phyloP scores from a whole-genome alignment of 2,888 invertebrate genomes.

The Drosophila sordidula region DNA sequence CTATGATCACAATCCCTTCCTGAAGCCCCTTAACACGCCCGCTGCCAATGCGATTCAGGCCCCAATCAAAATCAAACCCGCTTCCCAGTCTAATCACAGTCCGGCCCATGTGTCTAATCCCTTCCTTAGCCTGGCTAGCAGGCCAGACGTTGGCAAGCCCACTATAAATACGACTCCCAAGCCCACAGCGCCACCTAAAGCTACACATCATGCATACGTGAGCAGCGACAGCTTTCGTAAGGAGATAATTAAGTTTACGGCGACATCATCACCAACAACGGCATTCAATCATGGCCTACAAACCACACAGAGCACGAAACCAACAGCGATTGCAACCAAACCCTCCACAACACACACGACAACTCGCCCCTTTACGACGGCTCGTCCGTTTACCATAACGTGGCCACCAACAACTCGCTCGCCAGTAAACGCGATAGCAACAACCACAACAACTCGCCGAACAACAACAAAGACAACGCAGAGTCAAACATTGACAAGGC shows the following conservation, averaged over 20 bases:
- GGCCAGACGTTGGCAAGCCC: conserved; percentile 11
- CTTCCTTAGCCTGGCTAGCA: conserved; percentile 41
- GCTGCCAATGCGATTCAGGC: conserved; percentile 9
- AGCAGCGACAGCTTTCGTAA: conserved; percentile 66
- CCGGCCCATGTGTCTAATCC: conserved; percentile 52
- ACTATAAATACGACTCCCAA: conserved; percentile 13
- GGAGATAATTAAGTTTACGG: conserved; percentile 57
- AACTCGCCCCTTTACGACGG: conserved; percentile 22
- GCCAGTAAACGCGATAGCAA: conserved; percentile 3
- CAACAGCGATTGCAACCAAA: conserved; percentile 14
- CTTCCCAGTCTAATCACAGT: neutral
- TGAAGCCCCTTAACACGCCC: conserved; percentile 28
- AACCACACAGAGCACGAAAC: conserved; percentile 4
- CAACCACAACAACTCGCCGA: conserved; percentile 15
- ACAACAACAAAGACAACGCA: conserved; percentile 5
- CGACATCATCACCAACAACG: conserved; percentile 25
- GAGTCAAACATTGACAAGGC: conserved; percentile 5
- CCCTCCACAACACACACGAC: conserved; percentile 31
- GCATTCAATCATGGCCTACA: neutral
- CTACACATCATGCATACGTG: conserved; percentile 48
- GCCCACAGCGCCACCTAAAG: conserved; percentile 25
- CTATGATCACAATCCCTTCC: conserved; percentile 57
- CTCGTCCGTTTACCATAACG: conserved; percentile 13
- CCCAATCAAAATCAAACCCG: neutral
- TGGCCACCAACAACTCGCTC: conserved; percentile 12